Evolutionary conservation across 2,797 vertebrate species (phyloP), one percentile per base, ranked within the genome.

Genomic region (Dendrocincla fuliginosa): DNA sequence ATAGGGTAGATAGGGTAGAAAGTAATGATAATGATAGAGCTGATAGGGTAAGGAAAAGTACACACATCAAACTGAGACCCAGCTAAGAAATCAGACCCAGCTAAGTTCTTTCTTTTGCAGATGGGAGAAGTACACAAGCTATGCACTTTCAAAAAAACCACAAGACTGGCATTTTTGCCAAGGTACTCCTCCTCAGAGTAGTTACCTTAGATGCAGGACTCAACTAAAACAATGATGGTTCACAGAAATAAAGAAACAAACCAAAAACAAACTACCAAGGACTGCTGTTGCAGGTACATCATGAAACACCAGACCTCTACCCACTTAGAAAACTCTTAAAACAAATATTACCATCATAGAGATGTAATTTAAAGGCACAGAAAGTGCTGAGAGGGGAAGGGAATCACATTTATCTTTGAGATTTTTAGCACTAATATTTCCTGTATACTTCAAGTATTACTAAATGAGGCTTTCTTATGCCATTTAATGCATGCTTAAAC

Each of bases 301-400:
- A 50, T 18, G 39, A 84, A 64, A 52, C 11, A 41, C 44, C 23
- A 59, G 35, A 71, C 16, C 25, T 64, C 50, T 50, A 44, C 17
- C 11, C 41, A 77, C 60, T 65, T 1, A 74, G 32, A 59, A 84
- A 74, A 17, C 6, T 41, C 30, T 71, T 61, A 55, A 77, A 82
- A 24, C 5, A 79, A 9, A 5, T 68, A 25, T 35, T 69, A 39
- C 53, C 70, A 32, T 25, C 14, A 13, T 2, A 35, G 12, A 44
- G 14, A 30, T 61, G 49, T 8, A 63, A 64, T 53, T 56, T 84
- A 46, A 24, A 57, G 7, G 39, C 17, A 55, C 6, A 49, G 20
- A 75, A 76, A 30, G 0, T 11, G 37, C 9, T 11, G 9, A 6
- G 2, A 8, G 5, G 1, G 9, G 4, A 11, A 61, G 6, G 5